Evolutionary conservation across 2,888 invertebrate genomes (phyloP).

Genomic region (Machimus rusticus): DNA sequence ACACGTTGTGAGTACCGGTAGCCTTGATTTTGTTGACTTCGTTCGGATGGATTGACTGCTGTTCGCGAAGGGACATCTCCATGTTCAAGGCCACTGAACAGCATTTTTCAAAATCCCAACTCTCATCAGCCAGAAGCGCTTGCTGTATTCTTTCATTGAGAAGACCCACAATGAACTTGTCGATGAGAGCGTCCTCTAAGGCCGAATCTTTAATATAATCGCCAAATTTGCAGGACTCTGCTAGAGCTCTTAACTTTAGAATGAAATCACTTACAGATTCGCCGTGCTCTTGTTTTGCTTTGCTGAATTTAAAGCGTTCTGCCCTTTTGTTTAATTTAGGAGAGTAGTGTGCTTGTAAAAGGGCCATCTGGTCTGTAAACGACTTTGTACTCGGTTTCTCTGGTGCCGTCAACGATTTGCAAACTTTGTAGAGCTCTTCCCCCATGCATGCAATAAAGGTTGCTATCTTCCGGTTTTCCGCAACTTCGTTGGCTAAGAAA

Average conservation of each 20-base stretch:
- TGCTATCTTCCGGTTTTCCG: neutral
- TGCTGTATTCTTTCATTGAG: conserved; percentile 37
- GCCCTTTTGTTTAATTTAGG: conserved; percentile 34
- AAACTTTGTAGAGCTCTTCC: conserved; percentile 35
- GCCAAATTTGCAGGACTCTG: neutral
- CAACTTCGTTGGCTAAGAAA: neutral
- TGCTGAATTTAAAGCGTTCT: conserved; percentile 39
- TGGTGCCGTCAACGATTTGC: conserved; percentile 26
- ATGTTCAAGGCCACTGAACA: conserved; percentile 35
- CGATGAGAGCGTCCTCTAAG: conserved; percentile 41
- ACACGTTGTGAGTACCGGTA: neutral
- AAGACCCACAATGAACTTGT: conserved; percentile 39
- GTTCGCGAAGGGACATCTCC: conserved; percentile 30
- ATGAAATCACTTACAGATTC: conserved; percentile 38
- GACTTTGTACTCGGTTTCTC: conserved; percentile 11
- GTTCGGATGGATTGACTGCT: neutral
- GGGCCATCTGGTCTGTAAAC: conserved; percentile 11
- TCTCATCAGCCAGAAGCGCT: neutral
- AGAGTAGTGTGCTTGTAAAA: conserved; percentile 12
- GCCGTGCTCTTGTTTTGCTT: conserved; percentile 32
- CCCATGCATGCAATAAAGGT: neutral
- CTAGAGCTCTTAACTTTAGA: conserved; percentile 14
- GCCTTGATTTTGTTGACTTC: neutral
- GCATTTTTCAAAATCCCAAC: conserved; percentile 28
- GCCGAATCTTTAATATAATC: neutral